phyloP scores from a whole-genome alignment of 2,113 vertebrate genomes.

The Rallus limicola region DNA sequence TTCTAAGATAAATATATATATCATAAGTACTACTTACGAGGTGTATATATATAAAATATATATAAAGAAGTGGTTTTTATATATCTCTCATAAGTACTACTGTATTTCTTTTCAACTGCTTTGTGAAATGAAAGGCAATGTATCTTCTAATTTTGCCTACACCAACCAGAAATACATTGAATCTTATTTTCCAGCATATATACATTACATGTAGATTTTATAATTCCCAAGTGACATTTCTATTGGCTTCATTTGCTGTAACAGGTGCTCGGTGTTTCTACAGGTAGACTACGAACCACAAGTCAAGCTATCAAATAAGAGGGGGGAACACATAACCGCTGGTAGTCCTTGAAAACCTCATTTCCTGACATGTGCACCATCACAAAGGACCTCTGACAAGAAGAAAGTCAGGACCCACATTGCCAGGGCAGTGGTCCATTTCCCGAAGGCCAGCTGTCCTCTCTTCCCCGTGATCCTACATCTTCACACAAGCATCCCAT shows the following conservation, averaged over 20 bases:
- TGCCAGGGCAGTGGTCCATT: background rate
- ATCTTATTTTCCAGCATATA: background rate
- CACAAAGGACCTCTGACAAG: background rate
- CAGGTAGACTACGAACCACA: background rate
- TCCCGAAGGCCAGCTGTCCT: background rate
- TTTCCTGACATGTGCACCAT: background rate
- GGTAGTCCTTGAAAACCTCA: background rate
- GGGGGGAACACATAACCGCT: background rate
- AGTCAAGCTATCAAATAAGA: background rate
- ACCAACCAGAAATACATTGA: background rate
- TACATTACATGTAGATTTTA: fast-evolving
- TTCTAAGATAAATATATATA: background rate
- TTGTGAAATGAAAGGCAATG: background rate
- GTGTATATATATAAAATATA: too few species aligned
- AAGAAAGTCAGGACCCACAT: background rate
- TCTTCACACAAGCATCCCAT: background rate
- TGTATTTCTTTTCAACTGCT: background rate
- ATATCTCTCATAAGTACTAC: background rate
- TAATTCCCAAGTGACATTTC: background rate
- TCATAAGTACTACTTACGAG: background rate
- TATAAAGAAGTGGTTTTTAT: background rate
- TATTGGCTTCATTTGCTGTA: background rate
- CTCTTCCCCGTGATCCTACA: fast-evolving
- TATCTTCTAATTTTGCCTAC: background rate
- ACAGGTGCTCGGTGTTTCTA: background rate